Evolutionary conservation across 2,113 vertebrate species (phyloP).

Genomic region (Gallinago media): DNA sequence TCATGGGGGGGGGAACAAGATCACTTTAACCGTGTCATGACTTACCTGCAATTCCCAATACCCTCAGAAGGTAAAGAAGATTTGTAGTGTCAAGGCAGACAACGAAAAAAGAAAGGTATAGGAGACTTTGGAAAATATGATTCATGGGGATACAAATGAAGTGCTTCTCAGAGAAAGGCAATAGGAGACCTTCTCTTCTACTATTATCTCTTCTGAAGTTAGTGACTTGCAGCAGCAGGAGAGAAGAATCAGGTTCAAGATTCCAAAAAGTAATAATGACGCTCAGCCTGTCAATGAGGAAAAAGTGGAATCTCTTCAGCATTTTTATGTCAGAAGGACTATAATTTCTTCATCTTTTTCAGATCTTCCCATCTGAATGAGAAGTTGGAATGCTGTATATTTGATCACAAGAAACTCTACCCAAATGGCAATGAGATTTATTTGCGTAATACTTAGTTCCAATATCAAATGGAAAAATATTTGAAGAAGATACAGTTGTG

Average conservation of each 20-base stretch:
- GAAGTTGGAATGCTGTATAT: background rate
- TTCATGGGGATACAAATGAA: background rate
- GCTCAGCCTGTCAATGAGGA: background rate
- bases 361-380: background rate
- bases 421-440: background rate
- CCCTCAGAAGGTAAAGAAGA: background rate
- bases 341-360: background rate
- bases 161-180: background rate
- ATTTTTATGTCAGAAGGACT: background rate
- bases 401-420: background rate
- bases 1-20: rapidly evolving
- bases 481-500: background rate
- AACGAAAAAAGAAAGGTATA: background rate
- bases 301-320: background rate
- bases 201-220: background rate
- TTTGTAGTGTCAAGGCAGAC: background rate
- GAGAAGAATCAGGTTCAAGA: background rate
- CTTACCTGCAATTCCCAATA: background rate
- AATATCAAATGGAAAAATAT: background rate
- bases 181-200: background rate
- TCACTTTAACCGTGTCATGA: background rate
- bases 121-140: background rate
- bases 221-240: background rate
- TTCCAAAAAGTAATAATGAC: background rate
- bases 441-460: background rate